Base-by-base conservation (phyloP, 1,140 invertebrate species). In the Sycophila sp. region DNA sequence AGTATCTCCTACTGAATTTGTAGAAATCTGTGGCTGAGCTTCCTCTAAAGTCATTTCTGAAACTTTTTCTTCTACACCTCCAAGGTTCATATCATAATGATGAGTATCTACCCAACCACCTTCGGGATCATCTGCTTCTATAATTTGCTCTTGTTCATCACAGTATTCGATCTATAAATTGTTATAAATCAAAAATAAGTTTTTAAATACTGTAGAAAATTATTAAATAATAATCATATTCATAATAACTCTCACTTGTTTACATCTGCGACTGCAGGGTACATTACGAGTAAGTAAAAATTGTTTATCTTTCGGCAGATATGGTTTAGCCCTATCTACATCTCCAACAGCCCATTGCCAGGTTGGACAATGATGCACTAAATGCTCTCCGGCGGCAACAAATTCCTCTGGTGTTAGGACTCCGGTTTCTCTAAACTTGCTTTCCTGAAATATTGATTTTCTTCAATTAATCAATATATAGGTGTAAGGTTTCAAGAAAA, bases 41-140 rank as follows among this genome's bases (percentile, higher is more conserved):
- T 86, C 84, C 60, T 91, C 90, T 24, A 92, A 72, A 6, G 87
- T 88, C 90, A 91, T 91, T 80, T 90, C 91, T 28, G 75, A 86
- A 55, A 92, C 90, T 86, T 94, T 94, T 65, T 96, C 94, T 73
- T 94, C 92, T 13, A 92, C 66, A 22, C 88, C 87, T 30, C 85
- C 86, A 38, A 88, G 83, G 69, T 87, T 83, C 3, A 86, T 84
- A 73, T 93, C 91, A 80, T 92, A 95, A 85, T 98, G 96, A 87
- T 99, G 98, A 17, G 98, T 99, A 82, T 99, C 98, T 2, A 99
- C 97, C 98, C 98, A 99, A 34, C 98, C 98, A 67, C 95, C 96
- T 77, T 93, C 96, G 36, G 90, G 91, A 85, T 97, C 96, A 79
- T 95, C 94, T 56, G 91, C 91, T 84, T 98, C 96, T 79, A 98